A percentile compares a stretch with the other conserved stretches of the same genome.
phyloP scores from a whole-genome alignment of 30 jellyfish, hydroid and myxozoan species.

The Hydractinia symbiolongicarpus region DNA sequence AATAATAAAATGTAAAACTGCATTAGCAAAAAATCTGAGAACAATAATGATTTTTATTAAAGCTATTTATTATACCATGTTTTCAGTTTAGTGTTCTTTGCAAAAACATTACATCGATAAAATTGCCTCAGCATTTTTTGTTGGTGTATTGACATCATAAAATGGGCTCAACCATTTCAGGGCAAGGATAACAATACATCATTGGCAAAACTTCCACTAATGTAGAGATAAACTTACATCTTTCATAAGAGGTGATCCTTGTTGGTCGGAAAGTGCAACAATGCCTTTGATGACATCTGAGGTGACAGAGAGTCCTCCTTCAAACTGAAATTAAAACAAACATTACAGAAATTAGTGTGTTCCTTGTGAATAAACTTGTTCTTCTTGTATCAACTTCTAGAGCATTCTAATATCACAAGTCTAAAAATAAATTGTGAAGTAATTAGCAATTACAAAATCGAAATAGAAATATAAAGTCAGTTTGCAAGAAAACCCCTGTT shows the following conservation, averaged over 20 bases:
- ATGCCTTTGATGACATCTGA: slow-evolving; percentile 63
- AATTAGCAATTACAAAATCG: no score
- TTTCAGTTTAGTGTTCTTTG: neutral
- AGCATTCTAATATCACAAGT: no score
- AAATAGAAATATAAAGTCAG: no score
- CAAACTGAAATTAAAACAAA: slow-evolving; percentile 37
- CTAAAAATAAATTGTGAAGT: no score
- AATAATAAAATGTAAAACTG: neutral
- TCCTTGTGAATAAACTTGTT: neutral
- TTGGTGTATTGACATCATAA: slow-evolving; percentile 11
- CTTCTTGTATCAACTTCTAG: no score
- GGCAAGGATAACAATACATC: slow-evolving; percentile 53
- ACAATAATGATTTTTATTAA: neutral
- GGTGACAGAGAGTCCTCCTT: slow-evolving; percentile 78
- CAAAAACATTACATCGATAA: neutral
- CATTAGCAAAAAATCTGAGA: neutral
- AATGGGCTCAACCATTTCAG: slow-evolving; percentile 28
- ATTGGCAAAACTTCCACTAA: slow-evolving; percentile 16
- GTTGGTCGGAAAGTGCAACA: slow-evolving; percentile 55
- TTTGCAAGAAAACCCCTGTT: no score
- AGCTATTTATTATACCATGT: no score
- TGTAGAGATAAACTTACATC: slow-evolving; percentile 10
- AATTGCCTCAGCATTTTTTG: slow-evolving; percentile 25
- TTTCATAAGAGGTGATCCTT: slow-evolving; percentile 40
- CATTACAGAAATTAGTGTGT: neutral